Evolutionary conservation across 2,888 invertebrate species (phyloP).

Genomic region (Arrhopalites spinosus): DNA sequence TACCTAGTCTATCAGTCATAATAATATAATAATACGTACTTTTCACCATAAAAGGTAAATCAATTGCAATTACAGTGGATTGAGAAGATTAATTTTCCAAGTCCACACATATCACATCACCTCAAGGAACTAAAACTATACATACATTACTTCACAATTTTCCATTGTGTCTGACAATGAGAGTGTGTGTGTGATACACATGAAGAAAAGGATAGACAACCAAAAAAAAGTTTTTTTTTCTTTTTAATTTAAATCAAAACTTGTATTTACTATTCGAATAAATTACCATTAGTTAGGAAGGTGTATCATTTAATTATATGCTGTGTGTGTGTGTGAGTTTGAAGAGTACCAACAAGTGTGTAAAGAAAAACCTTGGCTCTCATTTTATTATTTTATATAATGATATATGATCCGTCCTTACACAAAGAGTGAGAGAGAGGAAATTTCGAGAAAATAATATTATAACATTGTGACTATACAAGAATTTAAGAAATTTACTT

Average conservation of each 20-base stretch:
- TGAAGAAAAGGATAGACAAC: not conserved
- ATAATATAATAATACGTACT: constrained; percentile 31
- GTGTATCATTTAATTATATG: constrained; percentile 35
- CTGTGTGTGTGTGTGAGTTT: constrained; percentile 12
- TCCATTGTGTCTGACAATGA: not conserved
- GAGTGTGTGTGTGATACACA: not conserved
- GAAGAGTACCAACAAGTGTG: not conserved
- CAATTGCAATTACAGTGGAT: constrained; percentile 33
- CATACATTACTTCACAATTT: too few relatives aligned
- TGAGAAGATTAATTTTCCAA: constrained; percentile 28
- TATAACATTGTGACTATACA: not conserved
- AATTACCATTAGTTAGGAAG: constrained; percentile 32
- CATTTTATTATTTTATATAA: not conserved
- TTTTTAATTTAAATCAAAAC: constrained; percentile 35
- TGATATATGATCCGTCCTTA: not conserved
- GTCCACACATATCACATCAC: not conserved
- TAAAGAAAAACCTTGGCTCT: too few relatives aligned
- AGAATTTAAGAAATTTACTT: not conserved
- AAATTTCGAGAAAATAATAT: not conserved
- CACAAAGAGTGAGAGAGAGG: not conserved
- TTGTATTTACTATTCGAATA: constrained; percentile 33
- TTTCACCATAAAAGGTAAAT: constrained; percentile 31
- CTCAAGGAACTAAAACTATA: too few relatives aligned
- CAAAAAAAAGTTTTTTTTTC: constrained; percentile 24
- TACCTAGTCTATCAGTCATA: constrained; percentile 18